Conservation (phyloP, 1,140 invertebrate species). For the Meloidogyne chitwoodi region DNA sequence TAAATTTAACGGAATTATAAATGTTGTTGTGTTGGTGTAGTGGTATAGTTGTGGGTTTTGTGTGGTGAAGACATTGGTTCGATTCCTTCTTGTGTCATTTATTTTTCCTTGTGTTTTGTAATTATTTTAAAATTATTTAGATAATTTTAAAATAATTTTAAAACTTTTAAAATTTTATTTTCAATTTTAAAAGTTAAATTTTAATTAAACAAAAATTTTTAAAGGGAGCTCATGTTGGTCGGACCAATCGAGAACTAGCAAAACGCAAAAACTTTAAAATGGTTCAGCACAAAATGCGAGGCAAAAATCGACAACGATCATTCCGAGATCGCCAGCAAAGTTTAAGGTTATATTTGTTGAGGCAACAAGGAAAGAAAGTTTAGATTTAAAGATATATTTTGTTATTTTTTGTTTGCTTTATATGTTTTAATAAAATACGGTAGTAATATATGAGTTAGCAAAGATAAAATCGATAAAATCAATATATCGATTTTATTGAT, state of each 20-base stretch:
- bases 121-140: background rate
- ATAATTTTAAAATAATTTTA: no score
- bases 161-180: background rate
- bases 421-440: no score
- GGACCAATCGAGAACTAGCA: constrained; percentile 52
- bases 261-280: constrained; percentile 56
- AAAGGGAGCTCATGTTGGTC: constrained; percentile 56
- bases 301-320: constrained; percentile 53
- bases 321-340: constrained; percentile 52
- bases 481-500: no score
- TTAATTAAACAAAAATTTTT: constrained; percentile 20
- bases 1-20: background rate
- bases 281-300: constrained; percentile 55
- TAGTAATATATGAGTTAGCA: no score
- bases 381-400: background rate
- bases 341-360: constrained; percentile 51
- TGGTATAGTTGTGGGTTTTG: background rate
- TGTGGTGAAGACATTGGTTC: no score
- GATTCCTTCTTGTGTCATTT: no score
- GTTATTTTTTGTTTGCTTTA: background rate
- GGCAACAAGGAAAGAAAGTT: constrained; percentile 44
- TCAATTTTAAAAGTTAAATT: background rate
- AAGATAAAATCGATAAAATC: no score
- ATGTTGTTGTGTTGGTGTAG: background rate
- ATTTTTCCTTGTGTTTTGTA: background rate